A percentile compares a stretch with the other conserved stretches of the same genome.
Evolutionary conservation across 2,797 vertebrate genomes (phyloP).

Genomic region (Xiphorhynchus erythropygius): DNA sequence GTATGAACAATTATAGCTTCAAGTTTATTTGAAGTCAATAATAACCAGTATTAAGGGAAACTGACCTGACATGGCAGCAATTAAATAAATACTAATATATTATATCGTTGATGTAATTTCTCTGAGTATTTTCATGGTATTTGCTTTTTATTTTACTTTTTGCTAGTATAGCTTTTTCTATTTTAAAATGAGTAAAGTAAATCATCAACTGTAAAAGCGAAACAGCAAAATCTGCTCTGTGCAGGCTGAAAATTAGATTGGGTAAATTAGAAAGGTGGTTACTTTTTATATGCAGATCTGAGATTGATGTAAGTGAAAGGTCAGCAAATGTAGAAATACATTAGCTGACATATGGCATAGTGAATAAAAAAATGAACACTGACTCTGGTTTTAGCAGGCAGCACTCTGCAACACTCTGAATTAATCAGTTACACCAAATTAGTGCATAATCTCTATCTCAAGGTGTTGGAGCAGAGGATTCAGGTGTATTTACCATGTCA

Average conservation of each 20-base stretch:
- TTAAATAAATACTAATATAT: background rate
- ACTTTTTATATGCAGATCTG: background rate
- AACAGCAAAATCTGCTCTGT: background rate
- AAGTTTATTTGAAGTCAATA: background rate
- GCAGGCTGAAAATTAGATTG: background rate
- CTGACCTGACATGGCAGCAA: background rate
- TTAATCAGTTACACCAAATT: background rate
- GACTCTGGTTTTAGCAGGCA: background rate
- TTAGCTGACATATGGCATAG: rapidly evolving
- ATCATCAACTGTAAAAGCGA: background rate
- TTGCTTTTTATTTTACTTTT: background rate
- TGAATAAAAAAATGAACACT: background rate
- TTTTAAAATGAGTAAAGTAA: background rate
- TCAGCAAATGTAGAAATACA: background rate
- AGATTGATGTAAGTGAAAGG: background rate
- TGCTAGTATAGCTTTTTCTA: background rate
- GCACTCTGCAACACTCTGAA: background rate
- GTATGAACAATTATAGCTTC: background rate
- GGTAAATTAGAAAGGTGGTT: background rate
- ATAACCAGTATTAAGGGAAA: background rate
- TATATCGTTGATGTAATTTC: background rate
- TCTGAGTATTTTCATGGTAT: background rate
- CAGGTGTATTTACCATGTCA: background rate
- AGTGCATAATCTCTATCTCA: background rate
- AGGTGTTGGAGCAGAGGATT: background rate